phyloP scores from a whole-genome alignment of 1,140 invertebrate genomes.

The Andricus grossulariae region DNA sequence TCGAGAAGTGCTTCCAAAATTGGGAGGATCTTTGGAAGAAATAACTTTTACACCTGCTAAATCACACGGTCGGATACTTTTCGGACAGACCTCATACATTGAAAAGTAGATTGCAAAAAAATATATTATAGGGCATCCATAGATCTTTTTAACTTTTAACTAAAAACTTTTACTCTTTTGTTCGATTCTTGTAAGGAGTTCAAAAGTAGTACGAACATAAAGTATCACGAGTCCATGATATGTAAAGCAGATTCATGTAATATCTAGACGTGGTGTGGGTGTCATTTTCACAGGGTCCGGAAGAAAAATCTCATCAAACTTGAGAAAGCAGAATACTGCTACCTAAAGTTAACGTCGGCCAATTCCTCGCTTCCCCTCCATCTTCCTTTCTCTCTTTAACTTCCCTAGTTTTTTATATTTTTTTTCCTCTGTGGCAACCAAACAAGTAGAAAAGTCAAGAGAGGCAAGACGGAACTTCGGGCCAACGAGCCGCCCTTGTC shows the following conservation, averaged over 20 bases:
- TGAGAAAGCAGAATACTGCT: slow-evolving; percentile 11
- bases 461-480: slow-evolving; percentile 22
- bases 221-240: slow-evolving; percentile 25
- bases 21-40: too few relatives aligned
- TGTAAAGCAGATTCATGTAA: slow-evolving; percentile 22
- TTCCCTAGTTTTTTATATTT: not conserved
- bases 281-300: slow-evolving; percentile 16
- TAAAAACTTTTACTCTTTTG: slow-evolving; percentile 3
- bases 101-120: too few relatives aligned
- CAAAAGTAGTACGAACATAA: slow-evolving; percentile 15
- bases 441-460: slow-evolving; percentile 28
- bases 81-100: too few relatives aligned
- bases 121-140: not conserved
- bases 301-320: slow-evolving; percentile 27
- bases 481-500: slow-evolving; percentile 20
- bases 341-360: slow-evolving; percentile 19
- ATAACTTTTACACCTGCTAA: too few relatives aligned
- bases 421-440: slow-evolving; percentile 26
- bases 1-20: too few relatives aligned
- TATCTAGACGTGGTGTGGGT: slow-evolving; percentile 14
- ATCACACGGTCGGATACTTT: too few relatives aligned
- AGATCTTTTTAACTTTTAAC: not conserved
- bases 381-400: slow-evolving; percentile 29
- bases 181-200: slow-evolving; percentile 4
- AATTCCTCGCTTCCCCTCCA: slow-evolving; percentile 8